Evolutionary conservation across 2,888 invertebrate genomes (phyloP).

Genomic region (Teleogryllus oceanicus): DNA sequence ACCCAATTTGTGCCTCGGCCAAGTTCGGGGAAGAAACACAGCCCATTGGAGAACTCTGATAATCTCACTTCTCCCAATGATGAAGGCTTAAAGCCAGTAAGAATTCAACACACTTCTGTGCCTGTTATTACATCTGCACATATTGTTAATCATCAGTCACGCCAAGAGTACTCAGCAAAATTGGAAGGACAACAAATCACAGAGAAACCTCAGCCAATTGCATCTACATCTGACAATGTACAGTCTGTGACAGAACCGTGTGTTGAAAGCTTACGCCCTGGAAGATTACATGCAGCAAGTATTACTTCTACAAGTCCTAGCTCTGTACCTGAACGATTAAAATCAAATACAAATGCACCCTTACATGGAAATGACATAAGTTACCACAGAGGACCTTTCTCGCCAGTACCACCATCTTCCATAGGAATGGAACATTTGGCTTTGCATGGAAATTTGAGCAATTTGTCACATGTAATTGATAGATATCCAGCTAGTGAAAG

Average conservation of each 20-base stretch:
- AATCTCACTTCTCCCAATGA: not conserved
- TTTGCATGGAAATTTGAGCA: constrained; percentile 49
- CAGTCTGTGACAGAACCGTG: not conserved
- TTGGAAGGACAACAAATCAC: not conserved
- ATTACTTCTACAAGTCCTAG: not conserved
- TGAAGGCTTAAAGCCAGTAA: not conserved
- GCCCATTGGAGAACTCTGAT: not conserved
- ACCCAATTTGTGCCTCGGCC: not conserved
- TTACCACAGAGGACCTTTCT: constrained; percentile 34
- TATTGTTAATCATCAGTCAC: not conserved
- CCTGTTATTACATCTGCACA: not conserved
- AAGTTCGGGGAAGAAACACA: not conserved
- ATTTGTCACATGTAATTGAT: constrained; percentile 60
- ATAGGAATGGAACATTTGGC: constrained; percentile 50
- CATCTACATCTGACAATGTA: not conserved
- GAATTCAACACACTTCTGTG: not conserved
- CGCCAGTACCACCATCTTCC: constrained; percentile 43
- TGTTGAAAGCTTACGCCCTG: not conserved
- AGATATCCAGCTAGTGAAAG: constrained; percentile 55
- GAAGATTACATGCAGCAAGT: not conserved
- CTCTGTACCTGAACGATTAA: not conserved
- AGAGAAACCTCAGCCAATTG: not conserved
- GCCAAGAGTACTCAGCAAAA: not conserved
- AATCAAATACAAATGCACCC: not conserved
- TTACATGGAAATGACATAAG: constrained; percentile 23